These are phyloP conservation scores for Oceanodroma tethys DNA, from an alignment of 2,113 vertebrate species.

Conservation along the genomic window DNA sequence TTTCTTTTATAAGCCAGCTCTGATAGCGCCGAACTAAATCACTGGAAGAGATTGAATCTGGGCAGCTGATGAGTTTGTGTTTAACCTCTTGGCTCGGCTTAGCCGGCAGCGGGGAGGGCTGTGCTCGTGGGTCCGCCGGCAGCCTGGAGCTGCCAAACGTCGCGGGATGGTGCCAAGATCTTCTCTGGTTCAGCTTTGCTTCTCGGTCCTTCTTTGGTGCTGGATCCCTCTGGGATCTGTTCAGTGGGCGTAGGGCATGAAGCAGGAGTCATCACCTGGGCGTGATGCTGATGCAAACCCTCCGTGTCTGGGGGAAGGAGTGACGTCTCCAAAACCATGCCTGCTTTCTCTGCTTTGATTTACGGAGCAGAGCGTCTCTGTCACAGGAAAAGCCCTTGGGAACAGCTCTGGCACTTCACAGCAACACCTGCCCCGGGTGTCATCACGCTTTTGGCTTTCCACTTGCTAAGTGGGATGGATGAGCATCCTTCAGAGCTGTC, in stretches of 20 bases:
- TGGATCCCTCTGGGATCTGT: not conserved
- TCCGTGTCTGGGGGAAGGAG: too few relatives aligned
- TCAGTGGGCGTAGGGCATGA: fast-evolving
- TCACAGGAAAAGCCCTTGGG: not conserved
- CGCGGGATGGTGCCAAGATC: not conserved
- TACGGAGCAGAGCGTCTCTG: fast-evolving
- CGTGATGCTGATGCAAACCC: fast-evolving
- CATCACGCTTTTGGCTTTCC: not conserved
- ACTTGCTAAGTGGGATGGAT: fast-evolving
- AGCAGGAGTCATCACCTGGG: not conserved
- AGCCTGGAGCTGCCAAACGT: not conserved
- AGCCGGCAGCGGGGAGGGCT: not conserved
- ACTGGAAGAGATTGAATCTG: not conserved
- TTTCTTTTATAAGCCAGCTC: not conserved
- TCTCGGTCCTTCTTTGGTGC: fast-evolving
- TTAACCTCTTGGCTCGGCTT: not conserved
- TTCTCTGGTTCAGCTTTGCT: not conserved
- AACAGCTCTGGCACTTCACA: not conserved
- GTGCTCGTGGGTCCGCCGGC: fast-evolving
- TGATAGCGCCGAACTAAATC: not conserved
- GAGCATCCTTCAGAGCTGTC: not conserved
- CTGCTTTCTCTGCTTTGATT: not conserved
- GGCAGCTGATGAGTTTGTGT: not conserved
- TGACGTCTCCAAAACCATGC: not conserved
- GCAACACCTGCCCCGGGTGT: not conserved